phyloP scores from a whole-genome alignment of 2,113 vertebrate genomes.

The Chionomys nivalis region DNA sequence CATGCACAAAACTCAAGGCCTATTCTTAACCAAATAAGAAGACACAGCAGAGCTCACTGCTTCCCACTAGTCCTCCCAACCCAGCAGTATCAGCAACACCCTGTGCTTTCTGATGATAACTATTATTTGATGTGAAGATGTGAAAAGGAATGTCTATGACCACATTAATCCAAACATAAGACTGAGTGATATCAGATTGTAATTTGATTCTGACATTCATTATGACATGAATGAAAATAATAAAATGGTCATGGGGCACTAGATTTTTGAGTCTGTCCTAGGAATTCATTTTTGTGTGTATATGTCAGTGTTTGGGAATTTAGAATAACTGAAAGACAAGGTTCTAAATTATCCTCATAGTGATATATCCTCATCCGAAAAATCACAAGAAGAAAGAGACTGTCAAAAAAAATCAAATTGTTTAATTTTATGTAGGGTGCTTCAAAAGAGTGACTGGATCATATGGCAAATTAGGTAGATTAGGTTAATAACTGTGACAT shows the following conservation, averaged over 20 bases:
- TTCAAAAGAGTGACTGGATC: neutral
- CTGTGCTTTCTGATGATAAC: slow-evolving; percentile 7
- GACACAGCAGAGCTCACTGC: neutral
- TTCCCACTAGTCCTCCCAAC: slow-evolving; percentile 7
- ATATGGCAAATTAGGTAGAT: neutral
- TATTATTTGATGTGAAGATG: slow-evolving; percentile 19
- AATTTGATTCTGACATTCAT: neutral
- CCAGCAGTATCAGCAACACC: neutral
- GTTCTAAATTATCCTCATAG: neutral
- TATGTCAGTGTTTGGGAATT: neutral
- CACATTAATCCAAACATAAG: neutral
- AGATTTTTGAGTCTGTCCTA: neutral
- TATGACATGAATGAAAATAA: neutral
- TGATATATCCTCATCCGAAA: neutral
- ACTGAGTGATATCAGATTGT: neutral
- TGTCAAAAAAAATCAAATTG: neutral
- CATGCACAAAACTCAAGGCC: too few relatives aligned
- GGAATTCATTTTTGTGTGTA: neutral
- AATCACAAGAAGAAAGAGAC: neutral
- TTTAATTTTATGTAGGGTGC: neutral
- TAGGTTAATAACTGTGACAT: neutral
- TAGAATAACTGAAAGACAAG: neutral
- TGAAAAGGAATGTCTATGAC: neutral
- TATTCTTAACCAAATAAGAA: slow-evolving; percentile 40
- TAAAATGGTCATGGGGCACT: neutral